A percentile compares a stretch with the other conserved stretches of the same genome.
Evolutionary conservation across 2,888 invertebrate species (phyloP).

Genomic region (Cinara cedri): DNA sequence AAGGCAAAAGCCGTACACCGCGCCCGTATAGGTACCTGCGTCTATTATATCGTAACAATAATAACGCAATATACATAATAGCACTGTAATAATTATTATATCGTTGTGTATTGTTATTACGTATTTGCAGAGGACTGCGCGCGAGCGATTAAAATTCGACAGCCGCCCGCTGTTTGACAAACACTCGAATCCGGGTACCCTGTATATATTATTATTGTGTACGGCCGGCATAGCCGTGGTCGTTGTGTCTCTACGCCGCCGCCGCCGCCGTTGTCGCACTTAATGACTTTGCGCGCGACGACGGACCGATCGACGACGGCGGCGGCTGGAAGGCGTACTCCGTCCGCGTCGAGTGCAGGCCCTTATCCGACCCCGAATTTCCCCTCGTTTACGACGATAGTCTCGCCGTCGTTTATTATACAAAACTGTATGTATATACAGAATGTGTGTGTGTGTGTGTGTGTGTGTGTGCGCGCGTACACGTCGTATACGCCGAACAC

Average conservation of each 20-base stretch:
- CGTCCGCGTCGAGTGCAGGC: too few species aligned
- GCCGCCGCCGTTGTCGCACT: slow-evolving; percentile 9
- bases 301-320: slow-evolving; percentile 4
- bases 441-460: too few species aligned
- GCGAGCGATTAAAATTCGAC: slow-evolving; percentile 50
- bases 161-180: slow-evolving; percentile 42
- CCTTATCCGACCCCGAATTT: too few species aligned
- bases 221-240: background rate
- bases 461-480: too few species aligned
- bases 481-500: too few species aligned
- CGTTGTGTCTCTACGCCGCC: background rate
- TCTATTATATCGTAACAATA: too few species aligned
- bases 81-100: too few species aligned
- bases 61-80: background rate
- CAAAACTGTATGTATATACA: too few species aligned
- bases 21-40: too few species aligned
- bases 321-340: background rate
- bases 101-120: too few species aligned
- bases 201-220: too few species aligned
- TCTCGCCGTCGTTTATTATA: too few species aligned
- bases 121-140: background rate
- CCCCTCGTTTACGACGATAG: background rate
- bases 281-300: background rate
- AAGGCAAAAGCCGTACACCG: background rate
- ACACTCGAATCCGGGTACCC: slow-evolving; percentile 40